A percentile compares a stretch with the other conserved stretches of the same genome.
Evolutionary conservation across 2,797 vertebrate species (phyloP).

Genomic region (Helostoma temminkii): DNA sequence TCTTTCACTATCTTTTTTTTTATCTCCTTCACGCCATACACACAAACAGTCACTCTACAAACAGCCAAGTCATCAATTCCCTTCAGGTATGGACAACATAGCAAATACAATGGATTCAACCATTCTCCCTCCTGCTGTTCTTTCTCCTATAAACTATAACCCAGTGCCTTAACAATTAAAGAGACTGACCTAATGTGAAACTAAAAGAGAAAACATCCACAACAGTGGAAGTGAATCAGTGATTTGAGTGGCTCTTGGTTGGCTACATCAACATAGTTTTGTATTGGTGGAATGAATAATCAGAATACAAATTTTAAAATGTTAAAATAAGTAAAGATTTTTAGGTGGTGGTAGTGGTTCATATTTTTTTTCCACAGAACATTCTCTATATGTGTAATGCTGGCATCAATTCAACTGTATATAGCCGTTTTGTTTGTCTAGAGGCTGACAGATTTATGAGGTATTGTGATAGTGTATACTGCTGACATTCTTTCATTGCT

Average conservation of each 20-base stretch:
- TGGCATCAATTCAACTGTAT: conserved; percentile 8
- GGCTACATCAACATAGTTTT: background rate
- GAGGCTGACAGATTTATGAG: conserved; percentile 14
- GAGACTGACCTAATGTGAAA: conserved; percentile 38
- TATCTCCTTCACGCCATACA: conserved; percentile 9
- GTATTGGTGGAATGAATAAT: background rate
- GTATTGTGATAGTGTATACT: conserved; percentile 14
- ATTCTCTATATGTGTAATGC: conserved; percentile 11
- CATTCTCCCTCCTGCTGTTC: conserved; percentile 29
- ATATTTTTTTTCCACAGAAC: background rate
- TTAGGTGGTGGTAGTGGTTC: background rate
- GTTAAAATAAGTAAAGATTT: too few species aligned
- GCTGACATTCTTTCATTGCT: conserved; percentile 28
- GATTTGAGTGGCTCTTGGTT: background rate
- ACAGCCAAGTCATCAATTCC: conserved; percentile 64
- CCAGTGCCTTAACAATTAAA: conserved; percentile 37
- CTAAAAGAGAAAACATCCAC: conserved; percentile 15
- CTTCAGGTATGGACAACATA: conserved; percentile 55
- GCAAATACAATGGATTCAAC: conserved; percentile 45
- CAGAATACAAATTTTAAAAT: background rate
- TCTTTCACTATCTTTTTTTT: conserved; percentile 37
- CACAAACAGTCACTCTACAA: conserved; percentile 21
- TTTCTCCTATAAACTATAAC: conserved; percentile 36
- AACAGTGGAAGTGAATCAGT: conserved; percentile 6
- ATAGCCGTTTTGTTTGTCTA: background rate